Conservation (phyloP, 2,113 vertebrate species). For the Bubalus kerabau region DNA sequence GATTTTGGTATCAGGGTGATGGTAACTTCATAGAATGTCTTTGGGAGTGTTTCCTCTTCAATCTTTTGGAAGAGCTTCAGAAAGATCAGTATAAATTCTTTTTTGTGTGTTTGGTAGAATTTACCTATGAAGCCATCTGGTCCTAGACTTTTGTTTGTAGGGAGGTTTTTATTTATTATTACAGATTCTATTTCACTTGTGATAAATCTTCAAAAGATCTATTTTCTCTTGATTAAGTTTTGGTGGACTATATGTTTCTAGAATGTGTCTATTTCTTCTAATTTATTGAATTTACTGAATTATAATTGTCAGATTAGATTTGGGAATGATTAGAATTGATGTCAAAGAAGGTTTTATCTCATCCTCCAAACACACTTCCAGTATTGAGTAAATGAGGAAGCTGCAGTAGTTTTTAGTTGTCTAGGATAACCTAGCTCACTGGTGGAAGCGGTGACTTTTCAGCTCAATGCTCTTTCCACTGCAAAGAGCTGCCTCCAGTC, state of each 20-base stretch:
- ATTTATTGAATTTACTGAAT: background rate
- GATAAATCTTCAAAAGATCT: background rate
- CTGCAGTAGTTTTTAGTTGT: background rate
- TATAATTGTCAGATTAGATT: background rate
- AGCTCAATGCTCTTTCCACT: constrained; percentile 5
- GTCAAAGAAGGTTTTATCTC: background rate
- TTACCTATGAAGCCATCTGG: background rate
- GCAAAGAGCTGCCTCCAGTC: background rate
- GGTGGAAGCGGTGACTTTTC: background rate
- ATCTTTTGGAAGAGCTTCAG: background rate
- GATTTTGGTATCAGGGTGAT: background rate
- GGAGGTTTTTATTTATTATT: background rate
- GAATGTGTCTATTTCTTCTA: background rate
- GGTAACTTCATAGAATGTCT: background rate
- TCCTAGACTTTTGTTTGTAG: background rate
- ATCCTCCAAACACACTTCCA: background rate
- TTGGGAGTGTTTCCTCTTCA: background rate
- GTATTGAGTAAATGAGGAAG: background rate
- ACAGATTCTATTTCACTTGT: background rate
- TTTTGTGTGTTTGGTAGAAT: background rate
- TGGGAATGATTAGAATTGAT: constrained; percentile 2
- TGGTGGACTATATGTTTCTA: background rate
- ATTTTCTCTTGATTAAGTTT: background rate
- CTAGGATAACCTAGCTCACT: background rate
- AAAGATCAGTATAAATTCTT: background rate